Evolutionary conservation across 1,140 invertebrate genomes (phyloP).

Genomic region (Dendrolimus punctatus): DNA sequence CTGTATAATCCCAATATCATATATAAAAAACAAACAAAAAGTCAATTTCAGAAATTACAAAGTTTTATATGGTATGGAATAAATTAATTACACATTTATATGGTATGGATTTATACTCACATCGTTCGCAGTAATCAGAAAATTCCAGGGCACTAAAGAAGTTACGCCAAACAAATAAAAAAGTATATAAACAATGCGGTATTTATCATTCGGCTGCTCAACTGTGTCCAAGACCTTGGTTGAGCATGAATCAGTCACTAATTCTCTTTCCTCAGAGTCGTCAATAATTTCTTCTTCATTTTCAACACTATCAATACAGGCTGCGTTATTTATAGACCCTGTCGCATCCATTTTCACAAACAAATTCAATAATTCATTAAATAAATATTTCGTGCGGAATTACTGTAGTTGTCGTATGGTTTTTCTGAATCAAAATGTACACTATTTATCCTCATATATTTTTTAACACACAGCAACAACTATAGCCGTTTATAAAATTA

Average conservation of each 20-base stretch:
- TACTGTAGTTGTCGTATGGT: background rate
- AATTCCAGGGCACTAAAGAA: constrained; percentile 94
- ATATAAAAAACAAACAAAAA: too few relatives aligned
- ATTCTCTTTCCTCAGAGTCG: constrained; percentile 56
- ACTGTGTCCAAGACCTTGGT: constrained; percentile 45
- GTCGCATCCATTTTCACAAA: constrained; percentile 40
- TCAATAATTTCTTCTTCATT: constrained; percentile 58
- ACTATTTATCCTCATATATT: too few relatives aligned
- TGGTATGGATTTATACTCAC: constrained; percentile 74
- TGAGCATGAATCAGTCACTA: constrained; percentile 56
- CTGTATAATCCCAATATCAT: too few relatives aligned
- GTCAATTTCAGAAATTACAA: too few relatives aligned
- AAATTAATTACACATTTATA: too few relatives aligned
- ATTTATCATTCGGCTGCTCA: constrained; percentile 75
- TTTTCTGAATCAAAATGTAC: too few relatives aligned
- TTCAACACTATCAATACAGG: constrained; percentile 43
- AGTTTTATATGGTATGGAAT: too few relatives aligned
- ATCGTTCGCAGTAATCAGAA: constrained; percentile 95
- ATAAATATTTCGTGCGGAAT: constrained; percentile 1
- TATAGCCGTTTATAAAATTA: too few relatives aligned
- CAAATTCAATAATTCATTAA: constrained; percentile 4
- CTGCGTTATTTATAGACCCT: constrained; percentile 54
- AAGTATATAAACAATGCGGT: constrained; percentile 81
- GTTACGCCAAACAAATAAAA: constrained; percentile 94
- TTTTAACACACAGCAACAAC: too few relatives aligned